Evolutionary conservation across 2,888 invertebrate genomes (phyloP).

Genomic region (Thecocarcelia acutangulata): DNA sequence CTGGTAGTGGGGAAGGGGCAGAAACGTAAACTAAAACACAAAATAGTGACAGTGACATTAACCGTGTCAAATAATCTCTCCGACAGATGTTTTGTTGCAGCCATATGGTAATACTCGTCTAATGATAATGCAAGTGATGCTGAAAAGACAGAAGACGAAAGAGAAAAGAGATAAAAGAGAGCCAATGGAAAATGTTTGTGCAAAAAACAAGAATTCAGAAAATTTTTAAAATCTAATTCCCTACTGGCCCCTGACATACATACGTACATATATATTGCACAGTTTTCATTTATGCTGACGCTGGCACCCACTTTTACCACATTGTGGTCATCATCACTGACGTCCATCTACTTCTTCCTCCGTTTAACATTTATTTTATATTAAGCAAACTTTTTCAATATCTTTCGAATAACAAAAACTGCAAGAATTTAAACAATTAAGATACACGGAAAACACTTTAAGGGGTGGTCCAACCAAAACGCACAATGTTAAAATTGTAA

Average conservation of each 20-base stretch:
- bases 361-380: too few species aligned
- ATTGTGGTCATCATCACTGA: conserved; percentile 38
- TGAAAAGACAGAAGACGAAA: conserved; percentile 25
- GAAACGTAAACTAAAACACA: background rate
- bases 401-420: too few species aligned
- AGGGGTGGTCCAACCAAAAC: too few species aligned
- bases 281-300: background rate
- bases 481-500: too few species aligned
- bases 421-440: too few species aligned
- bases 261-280: background rate
- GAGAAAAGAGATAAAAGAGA: background rate
- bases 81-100: conserved; percentile 57
- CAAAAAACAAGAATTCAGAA: too few species aligned
- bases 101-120: conserved; percentile 37
- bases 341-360: background rate
- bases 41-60: conserved; percentile 63
- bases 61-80: conserved; percentile 68
- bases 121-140: conserved; percentile 25
- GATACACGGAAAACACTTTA: too few species aligned
- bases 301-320: conserved; percentile 59
- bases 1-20: background rate
- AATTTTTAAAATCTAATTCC: background rate
- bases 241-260: background rate
- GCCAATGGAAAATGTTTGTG: too few species aligned
- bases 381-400: too few species aligned